Conservation (phyloP, 2,888 invertebrate genomes). For the Trisateles emortualis region DNA sequence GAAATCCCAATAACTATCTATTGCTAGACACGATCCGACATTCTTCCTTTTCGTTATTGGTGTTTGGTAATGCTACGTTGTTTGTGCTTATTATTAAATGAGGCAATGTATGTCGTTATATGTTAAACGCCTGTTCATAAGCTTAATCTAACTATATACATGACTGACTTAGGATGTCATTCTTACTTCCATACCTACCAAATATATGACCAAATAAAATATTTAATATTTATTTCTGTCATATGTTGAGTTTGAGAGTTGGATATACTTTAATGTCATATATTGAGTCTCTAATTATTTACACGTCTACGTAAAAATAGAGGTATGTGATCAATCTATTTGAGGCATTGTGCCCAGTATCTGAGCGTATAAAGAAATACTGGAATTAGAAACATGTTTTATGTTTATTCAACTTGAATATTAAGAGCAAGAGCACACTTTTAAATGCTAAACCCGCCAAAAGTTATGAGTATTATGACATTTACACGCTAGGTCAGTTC, state of each 20-base stretch:
- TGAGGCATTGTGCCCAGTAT: conserved; percentile 18
- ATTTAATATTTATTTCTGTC: too few relatives aligned
- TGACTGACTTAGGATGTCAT: conserved; percentile 66
- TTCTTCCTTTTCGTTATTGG: too few relatives aligned
- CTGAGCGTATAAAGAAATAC: conserved; percentile 9
- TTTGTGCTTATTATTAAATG: too few relatives aligned
- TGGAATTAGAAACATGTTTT: too few relatives aligned
- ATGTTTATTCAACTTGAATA: background rate
- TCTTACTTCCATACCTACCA: conserved; percentile 15
- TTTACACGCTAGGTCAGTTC: conserved; percentile 40
- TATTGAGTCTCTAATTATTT: too few relatives aligned
- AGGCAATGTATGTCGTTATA: conserved; percentile 18
- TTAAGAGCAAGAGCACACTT: conserved; percentile 32
- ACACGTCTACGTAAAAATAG: conserved; percentile 24
- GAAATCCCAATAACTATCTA: too few relatives aligned
- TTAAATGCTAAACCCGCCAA: conserved; percentile 37
- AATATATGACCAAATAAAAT: conserved; percentile 19
- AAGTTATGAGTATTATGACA: conserved; percentile 48
- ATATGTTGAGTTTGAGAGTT: too few relatives aligned
- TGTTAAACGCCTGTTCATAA: conserved; percentile 32
- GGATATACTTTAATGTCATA: too few relatives aligned
- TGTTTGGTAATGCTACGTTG: too few relatives aligned
- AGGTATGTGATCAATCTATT: conserved; percentile 23
- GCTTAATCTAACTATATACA: conserved; percentile 62
- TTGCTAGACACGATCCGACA: too few relatives aligned